Percentiles rank a stretch among this genome's conserved stretches.
Evolutionary conservation across 2,797 vertebrate species (phyloP).

Genomic region (Mormyrops attenuatus): DNA sequence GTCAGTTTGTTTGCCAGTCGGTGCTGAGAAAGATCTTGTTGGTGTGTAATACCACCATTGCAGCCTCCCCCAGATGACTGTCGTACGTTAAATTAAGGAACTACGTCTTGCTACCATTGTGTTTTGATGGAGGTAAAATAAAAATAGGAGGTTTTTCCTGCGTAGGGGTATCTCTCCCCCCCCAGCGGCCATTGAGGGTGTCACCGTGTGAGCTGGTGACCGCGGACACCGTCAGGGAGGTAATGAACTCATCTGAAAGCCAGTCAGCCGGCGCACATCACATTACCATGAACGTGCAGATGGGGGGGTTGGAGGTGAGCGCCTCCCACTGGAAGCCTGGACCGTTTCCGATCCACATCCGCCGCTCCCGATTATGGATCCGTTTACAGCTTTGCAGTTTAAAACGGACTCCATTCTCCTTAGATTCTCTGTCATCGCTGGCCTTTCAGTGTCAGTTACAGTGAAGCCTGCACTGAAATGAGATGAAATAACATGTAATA

Average conservation of each 20-base stretch:
- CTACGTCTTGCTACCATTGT: not conserved
- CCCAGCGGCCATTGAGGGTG: not conserved
- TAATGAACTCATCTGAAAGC: constrained; percentile 26
- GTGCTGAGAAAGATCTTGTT: not conserved
- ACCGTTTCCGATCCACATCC: not conserved
- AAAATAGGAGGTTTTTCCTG: not conserved
- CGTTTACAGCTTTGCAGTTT: not conserved
- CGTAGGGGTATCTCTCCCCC: not conserved
- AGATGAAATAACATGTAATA: not conserved
- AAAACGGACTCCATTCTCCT: not conserved
- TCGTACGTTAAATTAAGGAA: not conserved
- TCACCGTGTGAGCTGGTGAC: not conserved
- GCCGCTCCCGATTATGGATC: not conserved
- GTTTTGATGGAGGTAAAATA: constrained; percentile 10
- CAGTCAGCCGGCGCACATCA: not conserved
- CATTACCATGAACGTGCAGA: constrained; percentile 16
- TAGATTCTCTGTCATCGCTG: not conserved
- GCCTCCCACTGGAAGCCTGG: not conserved
- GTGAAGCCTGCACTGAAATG: not conserved
- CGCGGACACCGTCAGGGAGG: not conserved
- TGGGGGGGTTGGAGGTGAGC: not conserved
- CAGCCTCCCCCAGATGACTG: constrained; percentile 2
- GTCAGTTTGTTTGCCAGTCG: constrained; percentile 12
- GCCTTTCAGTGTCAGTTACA: not conserved
- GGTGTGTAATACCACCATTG: not conserved